Conservation (phyloP, 2,888 invertebrate species). For the Cantharis flavilabris region DNA sequence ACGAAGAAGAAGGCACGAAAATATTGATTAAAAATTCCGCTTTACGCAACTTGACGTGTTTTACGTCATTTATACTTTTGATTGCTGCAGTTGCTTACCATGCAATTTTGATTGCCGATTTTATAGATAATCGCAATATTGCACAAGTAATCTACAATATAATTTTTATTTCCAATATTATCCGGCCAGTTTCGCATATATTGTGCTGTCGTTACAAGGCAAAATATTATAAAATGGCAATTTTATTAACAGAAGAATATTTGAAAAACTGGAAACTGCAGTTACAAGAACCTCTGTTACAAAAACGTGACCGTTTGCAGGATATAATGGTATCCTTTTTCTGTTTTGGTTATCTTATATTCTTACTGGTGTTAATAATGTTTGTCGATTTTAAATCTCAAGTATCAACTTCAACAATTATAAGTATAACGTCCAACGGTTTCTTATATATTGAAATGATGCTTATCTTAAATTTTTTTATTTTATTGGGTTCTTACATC, state of each 20-base stretch:
- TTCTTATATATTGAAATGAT: neutral
- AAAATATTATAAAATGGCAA: neutral
- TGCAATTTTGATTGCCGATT: neutral
- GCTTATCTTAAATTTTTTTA: neutral
- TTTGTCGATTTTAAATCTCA: neutral
- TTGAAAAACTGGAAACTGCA: neutral
- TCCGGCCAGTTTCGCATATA: neutral
- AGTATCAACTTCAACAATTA: neutral
- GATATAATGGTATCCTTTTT: neutral
- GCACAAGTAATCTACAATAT: neutral
- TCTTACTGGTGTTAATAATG: neutral
- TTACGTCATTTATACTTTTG: neutral
- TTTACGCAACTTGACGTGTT: neutral
- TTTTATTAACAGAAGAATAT: neutral
- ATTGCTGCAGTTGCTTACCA: neutral
- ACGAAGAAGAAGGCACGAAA: neutral
- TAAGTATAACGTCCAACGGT: neutral
- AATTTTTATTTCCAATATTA: neutral
- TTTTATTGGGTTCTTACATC: neutral
- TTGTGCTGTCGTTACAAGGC: neutral
- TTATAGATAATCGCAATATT: neutral
- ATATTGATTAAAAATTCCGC: neutral
- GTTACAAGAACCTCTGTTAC: neutral
- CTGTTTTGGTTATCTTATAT: neutral
- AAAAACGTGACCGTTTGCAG: neutral